A percentile compares a stretch with the other conserved stretches of the same genome.
Conservation (phyloP, 1,140 invertebrate genomes). For the Bombus ignitus region DNA sequence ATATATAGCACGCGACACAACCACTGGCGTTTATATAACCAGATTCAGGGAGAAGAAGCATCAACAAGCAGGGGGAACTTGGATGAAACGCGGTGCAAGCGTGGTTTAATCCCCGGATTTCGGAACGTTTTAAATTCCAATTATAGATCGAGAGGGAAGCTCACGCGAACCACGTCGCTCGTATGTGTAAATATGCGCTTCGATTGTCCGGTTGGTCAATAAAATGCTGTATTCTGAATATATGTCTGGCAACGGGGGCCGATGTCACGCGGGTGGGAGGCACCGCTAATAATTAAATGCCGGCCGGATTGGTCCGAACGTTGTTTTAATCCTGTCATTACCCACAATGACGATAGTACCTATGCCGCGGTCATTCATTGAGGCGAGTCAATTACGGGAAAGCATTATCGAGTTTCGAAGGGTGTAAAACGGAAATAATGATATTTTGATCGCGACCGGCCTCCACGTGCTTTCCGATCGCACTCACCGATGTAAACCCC, state of each 20-base stretch:
- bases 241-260: conserved; percentile 1
- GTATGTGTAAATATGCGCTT: conserved; percentile 64
- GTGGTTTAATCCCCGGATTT: conserved; percentile 55
- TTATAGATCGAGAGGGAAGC: conserved; percentile 42
- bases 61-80: not conserved
- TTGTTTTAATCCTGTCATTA: conserved; percentile 71
- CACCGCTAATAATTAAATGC: conserved; percentile 69
- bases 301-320: conserved; percentile 39
- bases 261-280: conserved; percentile 25
- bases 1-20: not conserved
- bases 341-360: conserved; percentile 56
- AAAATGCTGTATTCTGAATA: conserved; percentile 55
- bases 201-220: conserved; percentile 63
- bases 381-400: conserved; percentile 64
- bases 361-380: conserved; percentile 55
- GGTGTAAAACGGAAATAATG: conserved; percentile 61
- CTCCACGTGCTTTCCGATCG: conserved; percentile 29
- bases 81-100: conserved; percentile 15
- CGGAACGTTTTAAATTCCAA: conserved; percentile 59
- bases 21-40: not conserved
- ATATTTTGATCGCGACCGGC: conserved; percentile 53
- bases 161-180: conserved; percentile 16
- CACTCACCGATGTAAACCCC: not conserved
- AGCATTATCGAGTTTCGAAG: conserved; percentile 65
- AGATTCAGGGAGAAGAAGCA: not conserved